Conservation (phyloP, 2,113 vertebrate genomes). For the Trogon surrucura region DNA sequence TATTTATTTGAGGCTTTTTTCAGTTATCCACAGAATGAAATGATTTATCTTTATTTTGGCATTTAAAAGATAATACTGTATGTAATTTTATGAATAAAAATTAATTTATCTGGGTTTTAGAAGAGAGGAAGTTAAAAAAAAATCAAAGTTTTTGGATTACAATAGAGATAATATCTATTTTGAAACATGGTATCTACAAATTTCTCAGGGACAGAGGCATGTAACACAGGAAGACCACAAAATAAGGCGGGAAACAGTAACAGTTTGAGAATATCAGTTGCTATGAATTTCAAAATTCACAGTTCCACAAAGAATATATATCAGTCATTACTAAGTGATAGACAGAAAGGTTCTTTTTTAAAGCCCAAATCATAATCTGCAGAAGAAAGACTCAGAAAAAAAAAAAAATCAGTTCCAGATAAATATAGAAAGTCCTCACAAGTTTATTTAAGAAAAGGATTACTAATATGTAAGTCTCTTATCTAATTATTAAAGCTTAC, state of each 20-base stretch:
- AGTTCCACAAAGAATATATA: not conserved
- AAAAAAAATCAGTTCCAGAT: not conserved
- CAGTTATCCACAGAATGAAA: not conserved
- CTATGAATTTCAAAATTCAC: not conserved
- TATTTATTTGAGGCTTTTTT: not conserved
- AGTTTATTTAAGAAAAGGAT: not conserved
- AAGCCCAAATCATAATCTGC: not conserved
- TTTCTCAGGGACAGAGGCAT: not conserved
- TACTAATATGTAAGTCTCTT: not conserved
- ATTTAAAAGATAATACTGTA: not conserved
- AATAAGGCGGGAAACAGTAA: not conserved
- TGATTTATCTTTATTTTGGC: not conserved
- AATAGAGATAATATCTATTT: not conserved
- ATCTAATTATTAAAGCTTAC: not conserved
- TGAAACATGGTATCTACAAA: not conserved
- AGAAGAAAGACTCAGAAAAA: not conserved
- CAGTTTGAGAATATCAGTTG: not conserved
- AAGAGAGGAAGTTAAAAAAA: not conserved
- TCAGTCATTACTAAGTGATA: not conserved
- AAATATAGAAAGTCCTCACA: not conserved
- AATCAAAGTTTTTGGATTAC: not conserved
- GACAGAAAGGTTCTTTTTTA: not conserved
- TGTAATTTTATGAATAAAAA: not conserved
- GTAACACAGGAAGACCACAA: not conserved
- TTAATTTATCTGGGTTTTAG: not conserved